A percentile compares a stretch with the other conserved stretches of the same genome.
Conservation (phyloP, 2,888 invertebrate genomes). For the Heliconius aoede region DNA sequence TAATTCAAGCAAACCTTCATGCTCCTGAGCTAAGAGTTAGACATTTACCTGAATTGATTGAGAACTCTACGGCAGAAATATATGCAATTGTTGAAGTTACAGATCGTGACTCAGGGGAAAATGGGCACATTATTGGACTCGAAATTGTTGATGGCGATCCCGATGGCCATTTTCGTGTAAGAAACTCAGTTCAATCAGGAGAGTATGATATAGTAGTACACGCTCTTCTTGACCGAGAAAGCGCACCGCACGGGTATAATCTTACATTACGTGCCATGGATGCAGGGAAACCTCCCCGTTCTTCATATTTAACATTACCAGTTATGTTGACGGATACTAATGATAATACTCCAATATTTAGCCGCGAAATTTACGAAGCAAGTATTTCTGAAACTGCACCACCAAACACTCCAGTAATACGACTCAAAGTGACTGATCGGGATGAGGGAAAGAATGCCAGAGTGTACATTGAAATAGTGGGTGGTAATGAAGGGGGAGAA, state of each 20-base stretch:
- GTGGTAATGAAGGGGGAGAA: conserved; percentile 95
- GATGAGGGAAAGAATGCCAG: conserved; percentile 93
- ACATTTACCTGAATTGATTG: conserved; percentile 90
- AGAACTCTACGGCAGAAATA: conserved; percentile 91
- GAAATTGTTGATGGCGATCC: conserved; percentile 96
- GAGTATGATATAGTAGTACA: conserved; percentile 92
- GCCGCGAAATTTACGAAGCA: conserved; percentile 93
- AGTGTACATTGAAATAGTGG: conserved; percentile 94
- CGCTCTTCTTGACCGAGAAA: conserved; percentile 90
- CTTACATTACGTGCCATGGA: conserved; percentile 94
- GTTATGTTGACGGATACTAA: conserved; percentile 92
- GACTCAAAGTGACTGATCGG: conserved; percentile 93
- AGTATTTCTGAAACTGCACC: conserved; percentile 95
- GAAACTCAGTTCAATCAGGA: conserved; percentile 84
- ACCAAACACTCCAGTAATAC: conserved; percentile 92
- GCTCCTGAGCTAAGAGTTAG: conserved; percentile 93
- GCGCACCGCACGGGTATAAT: conserved; percentile 92
- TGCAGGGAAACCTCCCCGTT: conserved; percentile 90
- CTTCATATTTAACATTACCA: conserved; percentile 91
- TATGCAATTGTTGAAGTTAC: conserved; percentile 94
- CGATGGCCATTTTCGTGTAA: conserved; percentile 93
- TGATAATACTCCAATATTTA: conserved; percentile 94
- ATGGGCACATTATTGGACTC: conserved; percentile 91
- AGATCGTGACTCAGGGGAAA: conserved; percentile 92
- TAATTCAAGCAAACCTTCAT: conserved; percentile 92